Evolutionary conservation across 1,140 invertebrate species (phyloP).

Genomic region (Brachionus rotundiformis): DNA sequence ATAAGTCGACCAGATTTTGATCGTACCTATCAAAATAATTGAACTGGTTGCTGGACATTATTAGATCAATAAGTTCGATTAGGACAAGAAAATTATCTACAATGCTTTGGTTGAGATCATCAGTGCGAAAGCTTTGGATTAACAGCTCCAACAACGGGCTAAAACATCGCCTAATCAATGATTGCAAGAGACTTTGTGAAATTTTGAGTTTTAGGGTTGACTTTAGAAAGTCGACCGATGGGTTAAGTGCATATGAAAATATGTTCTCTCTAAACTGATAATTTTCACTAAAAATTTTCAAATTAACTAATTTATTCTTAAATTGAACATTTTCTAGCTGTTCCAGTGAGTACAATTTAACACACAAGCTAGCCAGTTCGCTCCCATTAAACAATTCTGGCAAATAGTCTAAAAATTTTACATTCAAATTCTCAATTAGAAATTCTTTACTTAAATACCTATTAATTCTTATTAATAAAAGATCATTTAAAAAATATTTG

Average conservation of each 20-base stretch:
- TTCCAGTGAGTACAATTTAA: neutral
- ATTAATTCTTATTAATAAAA: neutral
- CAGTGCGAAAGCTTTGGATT: neutral
- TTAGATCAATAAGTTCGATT: constrained; percentile 1
- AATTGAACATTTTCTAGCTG: neutral
- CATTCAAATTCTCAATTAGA: neutral
- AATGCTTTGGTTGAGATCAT: constrained; percentile 12
- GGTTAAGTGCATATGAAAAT: neutral
- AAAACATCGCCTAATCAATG: neutral
- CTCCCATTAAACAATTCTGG: neutral
- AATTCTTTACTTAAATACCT: neutral
- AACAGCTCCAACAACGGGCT: neutral
- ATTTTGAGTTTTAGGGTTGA: neutral
- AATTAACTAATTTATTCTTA: neutral
- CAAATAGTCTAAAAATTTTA: constrained; percentile 6
- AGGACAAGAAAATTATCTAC: constrained; percentile 24
- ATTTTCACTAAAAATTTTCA: neutral
- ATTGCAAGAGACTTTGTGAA: neutral
- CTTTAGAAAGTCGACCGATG: constrained; percentile 15
- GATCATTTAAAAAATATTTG: constrained; percentile 36
- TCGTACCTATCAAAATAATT: neutral
- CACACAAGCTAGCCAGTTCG: neutral
- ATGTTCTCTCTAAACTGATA: constrained; percentile 21
- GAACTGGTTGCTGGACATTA: constrained; percentile 17
- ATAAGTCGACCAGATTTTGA: neutral